Percentiles rank a stretch among this genome's conserved stretches.
phyloP scores from a whole-genome alignment of 1,140 invertebrate species.

The Drosophila suzukii region DNA sequence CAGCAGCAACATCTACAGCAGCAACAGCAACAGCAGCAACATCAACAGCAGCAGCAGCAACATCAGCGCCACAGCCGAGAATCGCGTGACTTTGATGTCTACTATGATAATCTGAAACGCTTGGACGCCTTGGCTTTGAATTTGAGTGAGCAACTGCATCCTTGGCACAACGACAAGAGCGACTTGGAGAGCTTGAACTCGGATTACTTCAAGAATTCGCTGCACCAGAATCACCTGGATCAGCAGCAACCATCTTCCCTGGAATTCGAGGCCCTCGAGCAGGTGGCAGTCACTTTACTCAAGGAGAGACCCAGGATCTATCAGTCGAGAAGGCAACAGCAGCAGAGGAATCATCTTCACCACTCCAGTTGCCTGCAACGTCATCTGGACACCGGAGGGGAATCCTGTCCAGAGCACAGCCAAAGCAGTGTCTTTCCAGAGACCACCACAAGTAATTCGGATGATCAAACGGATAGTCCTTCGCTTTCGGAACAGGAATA shows the following conservation, averaged over 20 bases:
- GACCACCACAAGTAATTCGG: slow-evolving; percentile 80
- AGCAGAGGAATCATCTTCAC: slow-evolving; percentile 25
- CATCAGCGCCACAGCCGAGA: slow-evolving; percentile 33
- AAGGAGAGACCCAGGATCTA: slow-evolving; percentile 76
- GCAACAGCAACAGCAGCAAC: slow-evolving; percentile 37
- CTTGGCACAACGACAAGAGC: slow-evolving; percentile 85
- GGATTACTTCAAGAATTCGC: slow-evolving; percentile 87
- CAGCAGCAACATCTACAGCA: slow-evolving; percentile 45
- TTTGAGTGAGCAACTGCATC: slow-evolving; percentile 74
- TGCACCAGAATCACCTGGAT: slow-evolving; percentile 72
- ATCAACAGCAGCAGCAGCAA: slow-evolving; percentile 47
- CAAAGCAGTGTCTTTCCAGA: slow-evolving; percentile 81
- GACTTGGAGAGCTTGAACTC: slow-evolving; percentile 88
- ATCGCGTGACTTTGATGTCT: slow-evolving; percentile 80
- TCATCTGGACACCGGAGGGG: slow-evolving; percentile 55
- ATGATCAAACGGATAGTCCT: slow-evolving; percentile 77
- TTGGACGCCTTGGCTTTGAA: slow-evolving; percentile 77
- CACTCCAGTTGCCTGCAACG: slow-evolving; percentile 52
- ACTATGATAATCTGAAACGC: slow-evolving; percentile 84
- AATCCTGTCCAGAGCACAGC: slow-evolving; percentile 81
- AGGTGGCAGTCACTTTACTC: slow-evolving; percentile 57
- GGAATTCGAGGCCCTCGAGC: slow-evolving; percentile 72
- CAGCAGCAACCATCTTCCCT: slow-evolving; percentile 63
- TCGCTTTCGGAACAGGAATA: slow-evolving; percentile 81
- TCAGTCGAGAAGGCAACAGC: slow-evolving; percentile 69